Percentiles rank a stretch among this genome's conserved stretches.
phyloP scores from a whole-genome alignment of 2,888 invertebrate species.

The Gasteruption jaculator region DNA sequence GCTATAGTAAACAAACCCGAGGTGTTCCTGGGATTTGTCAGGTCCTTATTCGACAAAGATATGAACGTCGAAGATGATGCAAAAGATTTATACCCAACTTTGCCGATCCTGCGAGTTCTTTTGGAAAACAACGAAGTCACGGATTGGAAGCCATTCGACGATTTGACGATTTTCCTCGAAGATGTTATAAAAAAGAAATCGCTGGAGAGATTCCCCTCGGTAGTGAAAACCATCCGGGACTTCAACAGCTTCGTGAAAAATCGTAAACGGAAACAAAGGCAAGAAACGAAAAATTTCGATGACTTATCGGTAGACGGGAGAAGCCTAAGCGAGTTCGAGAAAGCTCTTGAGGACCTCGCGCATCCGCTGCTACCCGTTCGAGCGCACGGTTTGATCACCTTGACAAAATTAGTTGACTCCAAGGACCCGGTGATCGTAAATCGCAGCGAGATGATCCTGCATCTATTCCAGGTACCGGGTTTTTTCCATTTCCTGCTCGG shows the following conservation, averaged over 20 bases:
- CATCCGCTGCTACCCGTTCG: slow-evolving; percentile 73
- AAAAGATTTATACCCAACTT: slow-evolving; percentile 41
- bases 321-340: slow-evolving; percentile 54
- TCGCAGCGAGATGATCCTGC: slow-evolving; percentile 64
- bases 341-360: slow-evolving; percentile 64
- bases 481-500: slow-evolving; percentile 3
- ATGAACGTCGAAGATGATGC: slow-evolving; percentile 27
- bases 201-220: no score
- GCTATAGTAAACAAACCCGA: slow-evolving; percentile 42
- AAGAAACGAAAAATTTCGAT: slow-evolving; percentile 31
- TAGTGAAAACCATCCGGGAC: no score
- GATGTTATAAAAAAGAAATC: no score
- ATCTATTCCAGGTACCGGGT: slow-evolving; percentile 64
- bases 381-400: slow-evolving; percentile 73
- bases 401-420: slow-evolving; percentile 68
- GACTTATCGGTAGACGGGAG: slow-evolving; percentile 34
- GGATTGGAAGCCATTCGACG: slow-evolving; percentile 40
- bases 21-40: slow-evolving; percentile 43
- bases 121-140: slow-evolving; percentile 31
- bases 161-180: slow-evolving; percentile 39
- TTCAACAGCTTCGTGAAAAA: no score
- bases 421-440: slow-evolving; percentile 62
- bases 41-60: slow-evolving; percentile 36
- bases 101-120: slow-evolving; percentile 48
- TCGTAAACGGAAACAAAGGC: no score